Evolutionary conservation across 1,140 invertebrate species (phyloP).

Genomic region (Sitobion miscanthi): DNA sequence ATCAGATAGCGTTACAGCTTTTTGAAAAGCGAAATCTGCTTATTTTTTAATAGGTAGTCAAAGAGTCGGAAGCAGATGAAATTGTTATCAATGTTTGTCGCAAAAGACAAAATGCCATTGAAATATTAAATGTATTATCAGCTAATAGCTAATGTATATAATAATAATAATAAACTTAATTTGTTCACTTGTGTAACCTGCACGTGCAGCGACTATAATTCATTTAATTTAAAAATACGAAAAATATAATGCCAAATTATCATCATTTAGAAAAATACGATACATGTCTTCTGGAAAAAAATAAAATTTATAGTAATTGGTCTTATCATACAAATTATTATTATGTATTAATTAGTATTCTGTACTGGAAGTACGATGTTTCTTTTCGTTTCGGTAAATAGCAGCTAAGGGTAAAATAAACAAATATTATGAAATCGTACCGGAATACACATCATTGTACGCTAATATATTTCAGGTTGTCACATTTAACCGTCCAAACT

Average conservation of each 20-base stretch:
- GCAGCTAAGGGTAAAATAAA: background rate
- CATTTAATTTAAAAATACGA: background rate
- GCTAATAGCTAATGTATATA: background rate
- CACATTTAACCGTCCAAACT: background rate
- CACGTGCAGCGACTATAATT: background rate
- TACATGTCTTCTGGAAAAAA: background rate
- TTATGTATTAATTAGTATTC: background rate
- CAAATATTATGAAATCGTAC: background rate
- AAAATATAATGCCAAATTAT: background rate
- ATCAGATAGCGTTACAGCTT: background rate
- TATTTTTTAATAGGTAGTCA: slow-evolving; percentile 3
- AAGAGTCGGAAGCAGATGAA: background rate
- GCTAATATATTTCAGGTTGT: background rate
- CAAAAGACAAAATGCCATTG: background rate
- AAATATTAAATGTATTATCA: background rate
- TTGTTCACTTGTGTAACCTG: background rate
- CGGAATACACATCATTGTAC: background rate
- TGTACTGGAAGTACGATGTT: background rate
- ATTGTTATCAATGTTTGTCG: background rate
- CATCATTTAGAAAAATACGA: background rate
- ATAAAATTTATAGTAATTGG: background rate
- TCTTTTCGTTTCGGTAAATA: background rate
- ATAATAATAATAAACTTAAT: background rate
- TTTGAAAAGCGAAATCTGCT: background rate
- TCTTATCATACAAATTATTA: background rate